Evolutionary conservation across 2,888 invertebrate species (phyloP), one percentile per base, ranked within the genome.

Genomic region (Tetanocera ferruginea): DNA sequence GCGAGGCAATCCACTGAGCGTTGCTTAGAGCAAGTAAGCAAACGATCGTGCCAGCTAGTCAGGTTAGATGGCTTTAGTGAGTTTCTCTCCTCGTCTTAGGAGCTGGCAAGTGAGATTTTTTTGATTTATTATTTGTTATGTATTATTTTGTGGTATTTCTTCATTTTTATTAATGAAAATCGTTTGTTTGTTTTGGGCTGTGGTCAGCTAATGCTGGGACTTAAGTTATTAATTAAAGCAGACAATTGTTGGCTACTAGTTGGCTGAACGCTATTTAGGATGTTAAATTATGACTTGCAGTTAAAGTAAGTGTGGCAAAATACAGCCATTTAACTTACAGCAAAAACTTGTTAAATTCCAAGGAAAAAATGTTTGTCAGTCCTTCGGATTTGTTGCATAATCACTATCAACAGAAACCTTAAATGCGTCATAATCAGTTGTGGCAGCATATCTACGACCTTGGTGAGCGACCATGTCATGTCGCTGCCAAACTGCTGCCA

Each of bases 111-210:
- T 66, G 34, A 37, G 43, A 23, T 62, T 23, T 51, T 34, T 55
- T 25, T 75, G 75, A 75, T 75, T 75, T 75, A 75, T 75, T 75
- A 67, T 75, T 75, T 72, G 52, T 55, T 67, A 14, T 52, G 52
- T 52, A 37, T 52, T 37, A 55, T 25, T 52, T 52, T 34, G 67
- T 37, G 25, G 75, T 37, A 55, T 67, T 67, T 37, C 75, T 55
- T 83, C 83, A 83, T 81, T 83, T 82, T 85, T 85, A 85, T 86
- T 85, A 87, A 86, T 87, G 87, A 84, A 88, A 86, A 86, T 83
- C 85, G 80, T 79, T 81, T 66, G 66, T 78, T 80, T 78, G 79
- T 72, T 79, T 81, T 76, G 74, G 72, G 78, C 71, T 77, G 31
- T 51, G 66, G 72, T 43, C 74, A 34, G 74, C 72, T 71, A 55